Conservation (phyloP, 2,113 vertebrate species). For the Gopherus flavomarginatus region DNA sequence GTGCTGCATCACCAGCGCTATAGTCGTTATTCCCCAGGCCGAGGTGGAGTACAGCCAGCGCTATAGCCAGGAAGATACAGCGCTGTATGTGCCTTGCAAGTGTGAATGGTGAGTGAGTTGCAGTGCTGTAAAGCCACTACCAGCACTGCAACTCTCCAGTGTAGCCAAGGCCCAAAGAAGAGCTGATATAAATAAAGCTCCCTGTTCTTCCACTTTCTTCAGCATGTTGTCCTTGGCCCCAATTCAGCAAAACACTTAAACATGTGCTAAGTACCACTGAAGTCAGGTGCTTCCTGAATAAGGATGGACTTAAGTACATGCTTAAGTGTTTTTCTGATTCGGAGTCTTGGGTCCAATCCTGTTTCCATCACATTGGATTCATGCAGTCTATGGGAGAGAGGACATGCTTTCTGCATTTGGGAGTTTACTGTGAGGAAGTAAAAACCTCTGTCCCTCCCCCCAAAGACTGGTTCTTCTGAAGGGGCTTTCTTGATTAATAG, state of each 20-base stretch:
- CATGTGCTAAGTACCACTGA: not conserved
- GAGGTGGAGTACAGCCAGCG: no score
- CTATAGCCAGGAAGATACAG: no score
- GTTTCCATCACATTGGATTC: accelerated
- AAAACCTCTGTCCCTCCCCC: not conserved
- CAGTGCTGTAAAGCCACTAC: no score
- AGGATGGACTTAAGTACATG: not conserved
- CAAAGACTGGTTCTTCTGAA: not conserved
- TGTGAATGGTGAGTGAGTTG: no score
- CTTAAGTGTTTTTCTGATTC: not conserved
- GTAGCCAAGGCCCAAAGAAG: not conserved
- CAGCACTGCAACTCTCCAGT: no score
- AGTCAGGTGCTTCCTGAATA: accelerated
- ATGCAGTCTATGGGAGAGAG: not conserved
- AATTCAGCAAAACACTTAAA: not conserved
- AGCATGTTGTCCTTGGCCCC: not conserved
- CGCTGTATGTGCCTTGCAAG: no score
- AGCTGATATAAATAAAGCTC: not conserved
- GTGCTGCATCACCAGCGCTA: no score
- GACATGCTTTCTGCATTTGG: not conserved
- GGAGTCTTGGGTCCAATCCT: not conserved
- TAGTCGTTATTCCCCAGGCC: no score
- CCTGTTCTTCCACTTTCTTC: constrained; percentile 6
- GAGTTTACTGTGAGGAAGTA: not conserved
- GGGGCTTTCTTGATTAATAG: constrained; percentile 1